A percentile compares a stretch with the other conserved stretches of the same genome.
Evolutionary conservation across 2,113 vertebrate genomes (phyloP).

Genomic region (Daboia siamensis): DNA sequence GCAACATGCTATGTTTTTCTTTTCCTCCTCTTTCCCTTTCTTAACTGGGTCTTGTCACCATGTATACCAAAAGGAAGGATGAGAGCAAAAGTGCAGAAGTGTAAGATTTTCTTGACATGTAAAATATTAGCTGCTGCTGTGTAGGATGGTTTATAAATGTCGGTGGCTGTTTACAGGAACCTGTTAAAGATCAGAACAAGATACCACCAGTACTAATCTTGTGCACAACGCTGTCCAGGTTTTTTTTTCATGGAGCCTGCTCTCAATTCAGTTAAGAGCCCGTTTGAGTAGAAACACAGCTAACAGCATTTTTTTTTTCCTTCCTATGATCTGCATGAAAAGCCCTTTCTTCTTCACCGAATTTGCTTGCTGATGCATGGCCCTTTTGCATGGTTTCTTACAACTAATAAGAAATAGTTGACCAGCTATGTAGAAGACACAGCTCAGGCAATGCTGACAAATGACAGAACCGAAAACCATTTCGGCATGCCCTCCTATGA

Average conservation of each 20-base stretch:
- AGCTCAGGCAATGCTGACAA: too few relatives aligned
- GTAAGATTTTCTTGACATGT: slow-evolving; percentile 54
- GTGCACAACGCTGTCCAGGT: neutral
- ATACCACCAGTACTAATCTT: neutral
- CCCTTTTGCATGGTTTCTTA: neutral
- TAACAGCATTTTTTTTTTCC: neutral
- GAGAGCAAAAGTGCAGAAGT: slow-evolving; percentile 42
- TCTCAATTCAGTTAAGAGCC: neutral
- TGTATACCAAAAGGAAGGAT: slow-evolving; percentile 26
- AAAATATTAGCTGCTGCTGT: slow-evolving; percentile 57
- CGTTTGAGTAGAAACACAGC: neutral
- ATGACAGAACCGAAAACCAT: too few relatives aligned
- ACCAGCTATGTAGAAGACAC: too few relatives aligned
- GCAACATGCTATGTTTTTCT: slow-evolving; percentile 52
- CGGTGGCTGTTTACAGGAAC: slow-evolving; percentile 45
- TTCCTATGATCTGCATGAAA: neutral
- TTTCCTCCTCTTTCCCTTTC: slow-evolving; percentile 61
- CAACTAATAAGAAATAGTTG: neutral
- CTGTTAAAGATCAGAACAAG: slow-evolving; percentile 40
- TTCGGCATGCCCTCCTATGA: too few relatives aligned
- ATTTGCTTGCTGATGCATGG: neutral
- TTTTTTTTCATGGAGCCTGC: neutral
- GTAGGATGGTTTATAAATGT: slow-evolving; percentile 50
- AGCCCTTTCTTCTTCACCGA: neutral
- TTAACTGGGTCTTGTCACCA: slow-evolving; percentile 60